phyloP scores from a whole-genome alignment of 2,888 invertebrate genomes.

The Heliconius cydno region DNA sequence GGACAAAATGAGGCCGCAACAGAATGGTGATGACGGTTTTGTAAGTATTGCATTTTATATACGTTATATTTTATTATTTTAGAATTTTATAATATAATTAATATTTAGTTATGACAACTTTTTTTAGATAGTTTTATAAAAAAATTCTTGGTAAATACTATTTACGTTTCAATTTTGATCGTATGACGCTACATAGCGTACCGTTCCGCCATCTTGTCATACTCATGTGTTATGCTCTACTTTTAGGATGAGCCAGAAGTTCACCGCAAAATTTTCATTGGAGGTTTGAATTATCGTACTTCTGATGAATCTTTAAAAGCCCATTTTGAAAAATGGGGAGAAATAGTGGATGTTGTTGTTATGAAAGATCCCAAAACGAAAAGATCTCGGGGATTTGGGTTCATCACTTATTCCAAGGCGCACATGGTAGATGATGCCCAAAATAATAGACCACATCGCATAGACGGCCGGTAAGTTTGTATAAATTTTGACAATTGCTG shows the following conservation, averaged over 20 bases:
- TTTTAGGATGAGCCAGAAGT: constrained; percentile 90
- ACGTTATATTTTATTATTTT: not conserved
- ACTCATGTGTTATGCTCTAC: constrained; percentile 58
- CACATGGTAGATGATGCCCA: constrained; percentile 99
- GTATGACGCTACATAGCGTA: not conserved
- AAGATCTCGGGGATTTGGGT: constrained; percentile 98
- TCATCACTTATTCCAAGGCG: constrained; percentile 97
- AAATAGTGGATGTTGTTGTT: constrained; percentile 97
- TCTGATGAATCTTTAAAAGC: constrained; percentile 95
- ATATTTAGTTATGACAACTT: not conserved
- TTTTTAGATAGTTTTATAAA: not conserved
- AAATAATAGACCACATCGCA: constrained; percentile 93
- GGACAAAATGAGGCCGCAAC: constrained; percentile 72
- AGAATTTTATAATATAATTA: not conserved
- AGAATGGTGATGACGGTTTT: constrained; percentile 77
- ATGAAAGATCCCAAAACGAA: constrained; percentile 98
- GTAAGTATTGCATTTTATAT: constrained; percentile 62
- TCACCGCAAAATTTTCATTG: constrained; percentile 96
- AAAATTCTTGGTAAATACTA: not conserved
- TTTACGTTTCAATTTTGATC: not conserved
- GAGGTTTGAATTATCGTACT: constrained; percentile 96
- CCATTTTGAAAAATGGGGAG: constrained; percentile 99
- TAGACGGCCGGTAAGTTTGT: constrained; percentile 89
- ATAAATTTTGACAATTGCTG: constrained; percentile 50
- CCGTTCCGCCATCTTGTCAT: constrained; percentile 77